Conservation (phyloP, 2,113 vertebrate species). For the Alouatta palliata region DNA sequence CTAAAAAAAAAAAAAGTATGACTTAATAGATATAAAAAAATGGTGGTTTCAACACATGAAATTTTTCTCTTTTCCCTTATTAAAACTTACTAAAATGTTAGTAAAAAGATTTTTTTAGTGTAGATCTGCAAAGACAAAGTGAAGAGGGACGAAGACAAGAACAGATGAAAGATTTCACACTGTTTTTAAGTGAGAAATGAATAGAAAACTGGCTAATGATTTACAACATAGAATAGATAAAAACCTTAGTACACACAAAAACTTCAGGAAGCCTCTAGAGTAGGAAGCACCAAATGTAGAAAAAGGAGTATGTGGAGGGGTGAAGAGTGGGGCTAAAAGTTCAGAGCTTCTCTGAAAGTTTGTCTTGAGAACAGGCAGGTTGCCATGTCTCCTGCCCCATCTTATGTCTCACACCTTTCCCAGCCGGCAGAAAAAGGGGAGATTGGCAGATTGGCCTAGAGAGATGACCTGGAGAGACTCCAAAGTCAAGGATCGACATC, state of each 20-base stretch:
- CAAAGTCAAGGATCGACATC: not conserved
- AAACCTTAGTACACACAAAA: not conserved
- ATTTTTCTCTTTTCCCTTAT: not conserved
- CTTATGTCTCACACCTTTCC: not conserved
- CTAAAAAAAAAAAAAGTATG: not conserved
- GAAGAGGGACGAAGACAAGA: not conserved
- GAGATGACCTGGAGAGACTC: not conserved
- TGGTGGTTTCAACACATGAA: not conserved
- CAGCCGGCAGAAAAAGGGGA: not conserved
- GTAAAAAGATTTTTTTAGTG: not conserved
- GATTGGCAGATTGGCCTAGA: not conserved
- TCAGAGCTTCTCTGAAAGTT: not conserved
- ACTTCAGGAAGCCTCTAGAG: not conserved
- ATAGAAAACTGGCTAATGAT: not conserved
- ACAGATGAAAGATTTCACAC: not conserved
- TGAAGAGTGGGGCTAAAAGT: not conserved
- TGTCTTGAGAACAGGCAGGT: not conserved
- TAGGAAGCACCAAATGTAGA: not conserved
- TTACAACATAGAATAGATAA: not conserved
- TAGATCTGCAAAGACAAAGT: not conserved
- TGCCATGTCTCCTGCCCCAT: too few species aligned
- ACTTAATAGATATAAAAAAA: not conserved
- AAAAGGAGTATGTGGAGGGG: accelerated
- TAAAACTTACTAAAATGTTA: not conserved
- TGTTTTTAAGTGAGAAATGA: not conserved